Percentiles rank a stretch among this genome's conserved stretches.
Evolutionary conservation across 2,797 vertebrate genomes (phyloP).

Genomic region (Pseudochromis fuscus): DNA sequence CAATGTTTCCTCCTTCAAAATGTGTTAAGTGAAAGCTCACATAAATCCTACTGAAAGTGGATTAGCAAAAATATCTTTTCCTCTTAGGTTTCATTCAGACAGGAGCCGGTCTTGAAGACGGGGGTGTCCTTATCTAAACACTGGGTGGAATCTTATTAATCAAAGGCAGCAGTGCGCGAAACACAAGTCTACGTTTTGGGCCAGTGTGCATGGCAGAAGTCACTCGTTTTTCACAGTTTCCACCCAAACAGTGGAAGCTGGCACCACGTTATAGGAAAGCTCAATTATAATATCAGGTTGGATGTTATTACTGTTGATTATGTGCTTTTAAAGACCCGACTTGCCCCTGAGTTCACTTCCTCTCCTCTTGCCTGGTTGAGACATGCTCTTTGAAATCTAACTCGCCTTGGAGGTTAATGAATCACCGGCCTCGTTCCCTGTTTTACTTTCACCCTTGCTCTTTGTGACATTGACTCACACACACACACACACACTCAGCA

Average conservation of each 20-base stretch:
- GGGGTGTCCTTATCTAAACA: slow-evolving; percentile 78
- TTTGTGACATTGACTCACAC: slow-evolving; percentile 54
- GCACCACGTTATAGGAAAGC: slow-evolving; percentile 73
- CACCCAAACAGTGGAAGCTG: slow-evolving; percentile 78
- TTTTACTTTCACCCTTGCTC: slow-evolving; percentile 59
- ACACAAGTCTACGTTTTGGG: slow-evolving; percentile 70
- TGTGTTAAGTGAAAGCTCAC: slow-evolving; percentile 73
- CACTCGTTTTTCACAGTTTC: slow-evolving; percentile 74
- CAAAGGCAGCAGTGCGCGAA: slow-evolving; percentile 73
- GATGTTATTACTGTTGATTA: slow-evolving; percentile 86
- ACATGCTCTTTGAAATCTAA: slow-evolving; percentile 76
- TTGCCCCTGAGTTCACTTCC: slow-evolving; percentile 79
- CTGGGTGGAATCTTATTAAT: slow-evolving; percentile 73
- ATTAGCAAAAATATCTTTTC: slow-evolving; percentile 78
- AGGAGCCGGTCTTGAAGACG: slow-evolving; percentile 67
- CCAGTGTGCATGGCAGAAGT: slow-evolving; percentile 52
- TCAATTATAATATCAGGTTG: slow-evolving; percentile 85
- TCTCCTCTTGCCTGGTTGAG: slow-evolving; percentile 49
- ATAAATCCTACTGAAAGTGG: slow-evolving; percentile 76
- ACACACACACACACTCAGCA: slow-evolving; percentile 6
- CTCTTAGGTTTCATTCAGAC: slow-evolving; percentile 75
- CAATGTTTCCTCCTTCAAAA: slow-evolving; percentile 67
- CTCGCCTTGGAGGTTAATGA: slow-evolving; percentile 69
- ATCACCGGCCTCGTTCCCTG: slow-evolving; percentile 60
- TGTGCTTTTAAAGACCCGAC: slow-evolving; percentile 80